Conservation (phyloP, 2,888 invertebrate species). For the Allacma fusca region DNA sequence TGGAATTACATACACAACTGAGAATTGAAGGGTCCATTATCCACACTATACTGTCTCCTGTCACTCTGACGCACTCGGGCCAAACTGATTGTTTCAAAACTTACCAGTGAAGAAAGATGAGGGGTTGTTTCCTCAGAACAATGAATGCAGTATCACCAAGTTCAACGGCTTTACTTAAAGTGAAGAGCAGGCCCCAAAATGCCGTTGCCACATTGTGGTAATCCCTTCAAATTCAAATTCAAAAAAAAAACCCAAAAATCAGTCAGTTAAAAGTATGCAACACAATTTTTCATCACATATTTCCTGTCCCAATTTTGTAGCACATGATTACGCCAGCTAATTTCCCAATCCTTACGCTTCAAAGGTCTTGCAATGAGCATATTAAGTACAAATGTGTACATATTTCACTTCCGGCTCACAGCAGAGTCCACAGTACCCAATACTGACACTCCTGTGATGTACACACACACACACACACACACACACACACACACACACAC, state of each 20-base stretch:
- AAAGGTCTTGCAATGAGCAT: no score
- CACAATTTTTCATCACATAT: background rate
- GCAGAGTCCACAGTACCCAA: no score
- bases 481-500: background rate
- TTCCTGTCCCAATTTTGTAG: background rate
- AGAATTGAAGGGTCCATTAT: no score
- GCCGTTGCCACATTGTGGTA: slow-evolving; percentile 56
- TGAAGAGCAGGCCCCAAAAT: slow-evolving; percentile 60
- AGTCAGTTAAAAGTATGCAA: background rate
- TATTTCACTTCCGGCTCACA: no score
- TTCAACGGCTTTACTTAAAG: slow-evolving; percentile 58
- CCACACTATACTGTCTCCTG: no score
- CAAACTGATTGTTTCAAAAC: background rate
- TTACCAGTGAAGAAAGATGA: slow-evolving; percentile 59
- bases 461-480: background rate
- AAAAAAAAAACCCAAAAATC: slow-evolving; percentile 22
- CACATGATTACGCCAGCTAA: background rate
- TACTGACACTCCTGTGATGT: background rate
- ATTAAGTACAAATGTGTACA: no score
- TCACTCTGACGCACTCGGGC: background rate
- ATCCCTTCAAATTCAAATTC: slow-evolving; percentile 45
- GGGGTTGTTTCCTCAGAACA: slow-evolving; percentile 57
- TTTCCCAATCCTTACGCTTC: no score
- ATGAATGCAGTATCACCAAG: slow-evolving; percentile 58
- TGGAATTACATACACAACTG: no score